Percentiles rank a stretch among this genome's conserved stretches.
These are phyloP conservation scores for Pseudopipra pipra DNA, from an alignment of 2,113 vertebrate species.

Conservation along the genomic window DNA sequence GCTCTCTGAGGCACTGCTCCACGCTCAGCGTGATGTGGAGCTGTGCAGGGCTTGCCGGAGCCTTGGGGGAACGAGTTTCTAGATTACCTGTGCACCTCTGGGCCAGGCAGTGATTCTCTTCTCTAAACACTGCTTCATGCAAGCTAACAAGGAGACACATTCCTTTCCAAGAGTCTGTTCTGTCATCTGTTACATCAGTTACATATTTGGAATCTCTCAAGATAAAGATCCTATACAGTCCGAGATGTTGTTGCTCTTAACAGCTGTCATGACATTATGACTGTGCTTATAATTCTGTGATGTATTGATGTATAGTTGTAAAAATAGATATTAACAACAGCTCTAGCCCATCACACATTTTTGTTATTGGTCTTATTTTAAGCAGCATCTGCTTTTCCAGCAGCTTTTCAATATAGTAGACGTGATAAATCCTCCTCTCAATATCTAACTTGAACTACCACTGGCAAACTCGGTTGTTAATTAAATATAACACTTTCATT, in stretches of 20 bases:
- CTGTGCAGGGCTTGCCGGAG: background rate
- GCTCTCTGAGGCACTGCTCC: background rate
- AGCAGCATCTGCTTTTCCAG: background rate
- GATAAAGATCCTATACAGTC: background rate
- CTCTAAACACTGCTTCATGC: background rate
- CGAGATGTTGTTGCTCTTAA: background rate
- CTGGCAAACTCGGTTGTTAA: background rate
- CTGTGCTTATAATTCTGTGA: background rate
- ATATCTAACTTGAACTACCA: background rate
- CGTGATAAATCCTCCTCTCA: background rate
- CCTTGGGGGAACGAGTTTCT: background rate
- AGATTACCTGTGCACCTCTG: no score
- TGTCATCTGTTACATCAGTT: background rate
- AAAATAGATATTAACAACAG: background rate
- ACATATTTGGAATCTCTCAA: background rate
- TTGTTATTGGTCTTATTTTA: background rate
- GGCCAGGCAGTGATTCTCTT: background rate
- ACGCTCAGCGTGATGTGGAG: rapidly evolving
- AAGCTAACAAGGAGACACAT: background rate
- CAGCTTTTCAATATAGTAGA: background rate
- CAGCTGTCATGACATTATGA: background rate
- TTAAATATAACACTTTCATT: background rate
- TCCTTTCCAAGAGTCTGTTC: background rate
- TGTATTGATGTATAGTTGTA: background rate
- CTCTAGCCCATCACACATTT: background rate